Evolutionary conservation across 2,113 vertebrate species (phyloP).

Genomic region (Columba janthina): DNA sequence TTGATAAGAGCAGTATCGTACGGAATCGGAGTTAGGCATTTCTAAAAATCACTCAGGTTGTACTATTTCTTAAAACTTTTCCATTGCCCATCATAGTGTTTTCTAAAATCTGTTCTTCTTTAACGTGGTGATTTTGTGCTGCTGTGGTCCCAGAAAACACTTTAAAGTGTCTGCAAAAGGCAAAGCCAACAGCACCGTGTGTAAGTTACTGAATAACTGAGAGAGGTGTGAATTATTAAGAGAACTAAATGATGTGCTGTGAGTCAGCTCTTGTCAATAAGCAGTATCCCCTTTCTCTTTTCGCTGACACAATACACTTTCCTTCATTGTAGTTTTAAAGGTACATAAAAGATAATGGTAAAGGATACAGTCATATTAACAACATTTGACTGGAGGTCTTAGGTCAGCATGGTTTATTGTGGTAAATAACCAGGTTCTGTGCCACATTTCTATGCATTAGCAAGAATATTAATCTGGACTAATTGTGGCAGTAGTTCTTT

Average conservation of each 20-base stretch:
- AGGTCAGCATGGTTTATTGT: background rate
- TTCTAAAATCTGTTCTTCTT: background rate
- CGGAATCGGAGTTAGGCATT: background rate
- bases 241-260: background rate
- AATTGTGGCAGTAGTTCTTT: background rate
- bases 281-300: background rate
- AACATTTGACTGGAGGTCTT: background rate
- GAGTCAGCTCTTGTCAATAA: background rate
- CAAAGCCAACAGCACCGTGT: background rate
- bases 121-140: background rate
- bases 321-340: background rate
- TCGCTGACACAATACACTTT: background rate
- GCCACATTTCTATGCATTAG: background rate
- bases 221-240: background rate
- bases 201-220: background rate
- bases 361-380: background rate
- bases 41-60: background rate
- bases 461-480: background rate
- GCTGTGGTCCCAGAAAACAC: background rate
- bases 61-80: background rate
- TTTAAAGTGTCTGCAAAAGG: background rate
- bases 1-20: background rate
- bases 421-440: background rate
- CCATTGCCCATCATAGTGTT: background rate
- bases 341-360: background rate